Conservation (phyloP, 2,888 invertebrate genomes). For the Epiblema foenella region DNA sequence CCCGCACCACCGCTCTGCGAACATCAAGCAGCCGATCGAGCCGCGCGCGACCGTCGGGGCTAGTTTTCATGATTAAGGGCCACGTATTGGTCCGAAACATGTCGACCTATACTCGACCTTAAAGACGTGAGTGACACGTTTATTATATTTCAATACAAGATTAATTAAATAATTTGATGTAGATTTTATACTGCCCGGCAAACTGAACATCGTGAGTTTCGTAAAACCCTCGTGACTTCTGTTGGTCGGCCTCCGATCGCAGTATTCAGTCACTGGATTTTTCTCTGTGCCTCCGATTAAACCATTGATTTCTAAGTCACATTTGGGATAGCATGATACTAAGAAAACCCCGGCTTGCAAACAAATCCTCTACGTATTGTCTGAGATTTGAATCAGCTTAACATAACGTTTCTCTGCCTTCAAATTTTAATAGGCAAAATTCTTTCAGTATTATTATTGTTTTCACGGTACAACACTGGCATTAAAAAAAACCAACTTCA, state of each 20-base stretch:
- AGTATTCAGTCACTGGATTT: constrained; percentile 33
- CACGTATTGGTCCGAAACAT: too few species aligned
- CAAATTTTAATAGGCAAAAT: neutral
- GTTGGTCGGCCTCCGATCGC: neutral
- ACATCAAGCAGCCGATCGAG: too few species aligned
- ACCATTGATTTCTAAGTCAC: constrained; percentile 22
- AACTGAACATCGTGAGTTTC: too few species aligned
- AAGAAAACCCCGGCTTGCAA: constrained; percentile 6
- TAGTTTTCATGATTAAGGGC: too few species aligned
- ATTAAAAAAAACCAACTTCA: too few species aligned
- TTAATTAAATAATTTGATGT: neutral
- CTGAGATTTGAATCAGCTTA: neutral
- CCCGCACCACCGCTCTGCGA: too few species aligned
- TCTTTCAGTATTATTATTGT: too few species aligned
- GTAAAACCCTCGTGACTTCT: constrained; percentile 1
- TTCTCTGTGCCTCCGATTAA: constrained; percentile 41
- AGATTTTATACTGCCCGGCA: neutral
- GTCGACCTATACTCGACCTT: too few species aligned
- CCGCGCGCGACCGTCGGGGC: too few species aligned
- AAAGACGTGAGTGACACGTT: too few species aligned
- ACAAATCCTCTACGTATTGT: neutral
- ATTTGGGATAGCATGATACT: neutral
- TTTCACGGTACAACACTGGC: too few species aligned
- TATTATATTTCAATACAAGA: too few species aligned
- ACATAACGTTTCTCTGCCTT: neutral